Evolutionary conservation across 2,888 invertebrate species (phyloP).

Genomic region (Apotomis turbidana): DNA sequence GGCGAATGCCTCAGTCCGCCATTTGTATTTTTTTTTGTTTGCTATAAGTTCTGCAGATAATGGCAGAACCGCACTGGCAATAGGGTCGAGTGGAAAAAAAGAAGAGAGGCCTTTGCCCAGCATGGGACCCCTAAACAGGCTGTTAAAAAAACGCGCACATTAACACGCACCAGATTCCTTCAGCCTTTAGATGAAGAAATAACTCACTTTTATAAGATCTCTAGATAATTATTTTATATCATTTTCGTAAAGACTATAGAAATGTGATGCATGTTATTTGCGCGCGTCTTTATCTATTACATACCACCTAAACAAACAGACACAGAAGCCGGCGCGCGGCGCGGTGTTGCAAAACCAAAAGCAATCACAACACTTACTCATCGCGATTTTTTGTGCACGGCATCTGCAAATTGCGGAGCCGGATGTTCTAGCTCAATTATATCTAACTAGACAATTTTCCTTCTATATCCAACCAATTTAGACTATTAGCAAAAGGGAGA

Average conservation of each 20-base stretch:
- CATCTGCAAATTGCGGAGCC: constrained; percentile 8
- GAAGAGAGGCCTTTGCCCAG: no score
- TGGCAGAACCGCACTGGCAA: no score
- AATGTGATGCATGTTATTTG: not conserved
- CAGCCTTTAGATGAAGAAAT: no score
- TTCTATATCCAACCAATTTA: not conserved
- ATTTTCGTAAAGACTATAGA: not conserved
- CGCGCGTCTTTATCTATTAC: not conserved
- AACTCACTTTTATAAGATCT: no score
- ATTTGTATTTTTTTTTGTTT: no score
- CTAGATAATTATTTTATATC: no score
- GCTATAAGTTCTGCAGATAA: no score
- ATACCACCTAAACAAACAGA: not conserved
- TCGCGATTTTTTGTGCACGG: not conserved
- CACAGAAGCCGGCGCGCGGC: not conserved
- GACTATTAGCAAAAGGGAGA: not conserved
- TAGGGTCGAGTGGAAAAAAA: no score
- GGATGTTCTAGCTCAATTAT: constrained; percentile 11
- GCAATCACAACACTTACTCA: not conserved
- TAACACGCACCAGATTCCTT: no score
- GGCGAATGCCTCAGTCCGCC: no score
- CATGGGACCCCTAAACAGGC: no score
- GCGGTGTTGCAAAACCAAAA: not conserved
- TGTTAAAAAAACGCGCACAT: no score
- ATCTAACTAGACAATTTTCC: constrained; percentile 10